These are phyloP conservation scores for Taeniopygia guttata DNA, from an alignment of 2,797 vertebrate genomes.

Conservation along the genomic window DNA sequence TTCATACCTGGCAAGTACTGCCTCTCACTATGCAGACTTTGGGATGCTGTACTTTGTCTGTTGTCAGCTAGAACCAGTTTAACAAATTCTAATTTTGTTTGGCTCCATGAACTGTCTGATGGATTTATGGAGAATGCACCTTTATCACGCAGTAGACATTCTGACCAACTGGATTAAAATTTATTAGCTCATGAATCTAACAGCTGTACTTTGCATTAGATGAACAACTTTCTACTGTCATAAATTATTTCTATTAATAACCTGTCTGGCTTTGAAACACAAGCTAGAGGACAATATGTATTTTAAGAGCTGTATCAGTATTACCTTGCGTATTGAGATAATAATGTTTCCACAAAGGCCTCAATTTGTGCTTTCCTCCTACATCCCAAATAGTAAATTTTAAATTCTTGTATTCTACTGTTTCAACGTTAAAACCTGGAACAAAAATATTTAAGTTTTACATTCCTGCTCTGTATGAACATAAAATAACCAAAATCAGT, in stretches of 20 bases:
- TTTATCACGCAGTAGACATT: background rate
- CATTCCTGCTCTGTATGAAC: background rate
- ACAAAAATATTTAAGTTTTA: constrained; percentile 37
- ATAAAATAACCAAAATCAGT: background rate
- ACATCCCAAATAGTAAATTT: constrained; percentile 99
- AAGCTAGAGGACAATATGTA: background rate
- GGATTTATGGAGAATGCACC: background rate
- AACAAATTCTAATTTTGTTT: constrained; percentile 18
- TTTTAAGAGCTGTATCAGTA: background rate
- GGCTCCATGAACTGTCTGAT: background rate
- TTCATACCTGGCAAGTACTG: background rate
- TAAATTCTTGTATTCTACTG: constrained; percentile 98
- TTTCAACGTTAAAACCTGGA: constrained; percentile 97
- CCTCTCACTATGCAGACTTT: background rate
- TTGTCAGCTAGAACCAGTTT: background rate
- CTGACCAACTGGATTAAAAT: background rate
- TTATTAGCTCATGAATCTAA: background rate
- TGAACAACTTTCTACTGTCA: background rate
- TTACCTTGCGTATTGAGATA: constrained; percentile 99
- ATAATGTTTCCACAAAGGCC: constrained; percentile 99
- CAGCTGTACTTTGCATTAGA: background rate
- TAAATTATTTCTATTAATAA: background rate
- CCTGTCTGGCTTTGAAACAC: background rate
- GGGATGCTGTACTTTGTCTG: background rate
- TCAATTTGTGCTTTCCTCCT: constrained; percentile 95